phyloP scores from a whole-genome alignment of 2,888 invertebrate species.

The Sussaba pulchella region DNA sequence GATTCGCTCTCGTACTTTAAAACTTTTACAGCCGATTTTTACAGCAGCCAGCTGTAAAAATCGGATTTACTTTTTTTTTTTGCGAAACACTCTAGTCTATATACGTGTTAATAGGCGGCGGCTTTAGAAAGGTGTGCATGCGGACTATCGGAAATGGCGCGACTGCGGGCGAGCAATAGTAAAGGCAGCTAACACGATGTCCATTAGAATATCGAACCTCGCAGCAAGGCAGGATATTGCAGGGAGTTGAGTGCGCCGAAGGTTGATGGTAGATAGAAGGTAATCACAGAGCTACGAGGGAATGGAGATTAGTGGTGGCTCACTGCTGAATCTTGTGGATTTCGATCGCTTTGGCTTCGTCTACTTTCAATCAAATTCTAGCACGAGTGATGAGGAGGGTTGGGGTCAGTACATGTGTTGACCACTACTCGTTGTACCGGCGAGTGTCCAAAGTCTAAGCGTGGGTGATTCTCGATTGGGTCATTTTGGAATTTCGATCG shows the following conservation, averaged over 20 bases:
- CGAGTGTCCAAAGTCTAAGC: not conserved
- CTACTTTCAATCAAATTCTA: not conserved
- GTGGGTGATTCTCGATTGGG: too few species aligned
- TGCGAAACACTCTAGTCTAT: too few species aligned
- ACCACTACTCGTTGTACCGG: not conserved
- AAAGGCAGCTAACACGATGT: not conserved
- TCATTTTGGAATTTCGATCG: too few species aligned
- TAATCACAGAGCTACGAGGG: conserved; percentile 11
- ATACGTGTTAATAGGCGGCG: not conserved
- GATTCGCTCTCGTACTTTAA: too few species aligned
- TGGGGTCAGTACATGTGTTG: not conserved
- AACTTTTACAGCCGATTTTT: too few species aligned
- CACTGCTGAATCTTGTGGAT: conserved; percentile 5
- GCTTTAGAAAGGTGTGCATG: conserved; percentile 4
- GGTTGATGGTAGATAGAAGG: conserved; percentile 23
- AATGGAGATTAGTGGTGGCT: conserved; percentile 14
- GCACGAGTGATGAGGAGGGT: not conserved
- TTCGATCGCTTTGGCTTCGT: conserved; percentile 1
- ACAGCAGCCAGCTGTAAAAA: too few species aligned
- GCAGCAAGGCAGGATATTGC: conserved; percentile 60
- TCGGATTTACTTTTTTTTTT: too few species aligned
- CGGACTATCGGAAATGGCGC: conserved; percentile 58
- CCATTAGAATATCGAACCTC: conserved; percentile 59
- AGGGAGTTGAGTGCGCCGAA: conserved; percentile 27
- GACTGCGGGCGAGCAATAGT: conserved; percentile 15